Conservation (phyloP, 2,113 vertebrate species). For the Anseranas semipalmata region DNA sequence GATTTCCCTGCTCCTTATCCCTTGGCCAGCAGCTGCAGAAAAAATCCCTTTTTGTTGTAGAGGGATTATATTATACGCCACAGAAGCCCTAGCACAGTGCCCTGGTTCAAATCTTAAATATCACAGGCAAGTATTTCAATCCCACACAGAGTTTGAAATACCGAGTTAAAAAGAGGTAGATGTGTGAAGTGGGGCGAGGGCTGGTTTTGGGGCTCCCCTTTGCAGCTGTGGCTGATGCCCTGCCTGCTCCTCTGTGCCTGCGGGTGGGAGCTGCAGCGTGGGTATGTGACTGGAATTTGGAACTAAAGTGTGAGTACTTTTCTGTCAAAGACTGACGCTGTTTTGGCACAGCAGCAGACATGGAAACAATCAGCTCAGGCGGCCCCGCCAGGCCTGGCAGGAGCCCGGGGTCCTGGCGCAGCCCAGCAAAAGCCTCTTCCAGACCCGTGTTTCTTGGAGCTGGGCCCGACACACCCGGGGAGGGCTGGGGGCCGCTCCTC, state of each 20-base stretch:
- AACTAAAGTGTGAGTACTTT: not conserved
- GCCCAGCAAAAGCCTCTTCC: not conserved
- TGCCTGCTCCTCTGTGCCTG: too few species aligned
- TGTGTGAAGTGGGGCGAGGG: too few species aligned
- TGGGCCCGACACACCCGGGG: not conserved
- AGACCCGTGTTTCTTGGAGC: constrained; percentile 37
- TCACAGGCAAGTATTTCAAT: not conserved
- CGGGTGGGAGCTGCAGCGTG: too few species aligned
- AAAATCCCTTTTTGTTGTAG: not conserved
- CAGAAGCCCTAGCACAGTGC: rapidly evolving
- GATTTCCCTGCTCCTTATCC: too few species aligned
- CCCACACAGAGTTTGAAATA: too few species aligned
- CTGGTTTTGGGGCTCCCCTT: not conserved
- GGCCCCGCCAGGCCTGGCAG: constrained; percentile 1
- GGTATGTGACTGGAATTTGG: not conserved
- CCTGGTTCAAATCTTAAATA: rapidly evolving
- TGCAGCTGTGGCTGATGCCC: too few species aligned
- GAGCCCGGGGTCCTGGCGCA: not conserved
- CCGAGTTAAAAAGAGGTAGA: not conserved
- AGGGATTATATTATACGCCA: not conserved
- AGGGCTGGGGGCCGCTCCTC: not conserved
- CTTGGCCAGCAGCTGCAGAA: not conserved
- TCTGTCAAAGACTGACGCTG: not conserved
- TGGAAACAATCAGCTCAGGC: constrained; percentile 27
- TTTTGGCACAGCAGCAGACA: not conserved